Conservation (phyloP, 2,113 vertebrate genomes). For the Hydrochoerus hydrochaeris region DNA sequence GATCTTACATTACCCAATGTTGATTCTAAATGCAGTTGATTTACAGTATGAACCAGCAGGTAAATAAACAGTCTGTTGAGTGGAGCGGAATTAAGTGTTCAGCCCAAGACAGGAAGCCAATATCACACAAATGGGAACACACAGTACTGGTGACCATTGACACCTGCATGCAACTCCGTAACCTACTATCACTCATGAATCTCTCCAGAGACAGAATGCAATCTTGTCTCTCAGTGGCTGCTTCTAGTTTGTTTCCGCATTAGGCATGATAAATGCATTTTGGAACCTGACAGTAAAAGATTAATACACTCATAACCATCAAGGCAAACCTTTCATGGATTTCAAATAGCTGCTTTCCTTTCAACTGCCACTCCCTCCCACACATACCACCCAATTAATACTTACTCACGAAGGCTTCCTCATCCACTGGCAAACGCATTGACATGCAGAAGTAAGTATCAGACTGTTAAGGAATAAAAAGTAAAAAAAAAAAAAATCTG, state of each 20-base stretch:
- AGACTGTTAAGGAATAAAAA: slow-evolving; percentile 88
- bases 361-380: neutral
- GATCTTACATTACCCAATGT: slow-evolving; percentile 55
- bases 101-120: slow-evolving; percentile 84
- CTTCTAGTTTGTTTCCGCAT: slow-evolving; percentile 76
- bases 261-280: slow-evolving; percentile 80
- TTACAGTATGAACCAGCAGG: slow-evolving; percentile 77
- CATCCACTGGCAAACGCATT: slow-evolving; percentile 88
- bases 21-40: slow-evolving; percentile 76
- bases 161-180: slow-evolving; percentile 77
- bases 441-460: slow-evolving; percentile 97
- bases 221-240: slow-evolving; percentile 74
- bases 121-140: slow-evolving; percentile 80
- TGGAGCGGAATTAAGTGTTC: slow-evolving; percentile 77
- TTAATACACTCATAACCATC: slow-evolving; percentile 65
- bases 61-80: slow-evolving; percentile 82
- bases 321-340: slow-evolving; percentile 64
- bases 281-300: slow-evolving; percentile 73
- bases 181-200: slow-evolving; percentile 70
- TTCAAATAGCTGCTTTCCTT: slow-evolving; percentile 62
- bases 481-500: slow-evolving; percentile 48
- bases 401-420: slow-evolving; percentile 95
- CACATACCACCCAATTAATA: slow-evolving; percentile 61
- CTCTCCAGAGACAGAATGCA: slow-evolving; percentile 78
- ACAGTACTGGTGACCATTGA: slow-evolving; percentile 55